Evolutionary conservation across 2,888 invertebrate genomes (phyloP), one percentile per base, ranked within the genome.

Genomic region (Odontocolon sp.): DNA sequence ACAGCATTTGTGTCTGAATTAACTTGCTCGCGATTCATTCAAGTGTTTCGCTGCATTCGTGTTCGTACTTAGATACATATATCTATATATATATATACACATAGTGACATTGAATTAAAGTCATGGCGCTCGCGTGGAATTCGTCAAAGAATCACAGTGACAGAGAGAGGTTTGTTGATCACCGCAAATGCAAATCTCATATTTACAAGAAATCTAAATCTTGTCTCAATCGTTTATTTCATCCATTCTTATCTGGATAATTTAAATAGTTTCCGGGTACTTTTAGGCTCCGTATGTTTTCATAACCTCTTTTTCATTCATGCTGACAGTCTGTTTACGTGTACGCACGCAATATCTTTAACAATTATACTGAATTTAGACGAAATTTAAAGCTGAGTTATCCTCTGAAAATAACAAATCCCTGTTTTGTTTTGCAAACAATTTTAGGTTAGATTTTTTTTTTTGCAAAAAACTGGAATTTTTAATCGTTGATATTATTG

Each of bases 71-170:
- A n/a, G n/a, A n/a, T n/a, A n/a, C n/a, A n/a, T n/a, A n/a, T n/a
- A n/a, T n/a, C n/a, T n/a, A n/a, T n/a, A n/a, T n/a, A n/a, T n/a
- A n/a, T n/a, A n/a, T n/a, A n/a, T n/a, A n/a, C n/a, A n/a, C n/a
- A n/a, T n/a, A n/a, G n/a, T n/a, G n/a, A n/a, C 9, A 50, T 36
- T 11, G 21, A 33, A 33, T 56, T 67, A 23, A 54, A 23, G 38
- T 64, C 81, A 89, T 89, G 89, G 86, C 88, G 81, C 81, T 83
- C 31, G 81, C 93, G 68, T 96, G 94, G 94, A 93, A 92, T 87
- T 93, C 95, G 5, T 94, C 94, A 76, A 96, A 96, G 88, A 95
- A 94, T 79, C 95, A 96, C 87, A 95, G 94, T 84, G 97, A 97
- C 82, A 91, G 93, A 82, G 95, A 95, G 92, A 93, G 95, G 95